Evolutionary conservation across 1,140 invertebrate species (phyloP), one percentile per base, ranked within the genome.

Genomic region (Sipha flava): DNA sequence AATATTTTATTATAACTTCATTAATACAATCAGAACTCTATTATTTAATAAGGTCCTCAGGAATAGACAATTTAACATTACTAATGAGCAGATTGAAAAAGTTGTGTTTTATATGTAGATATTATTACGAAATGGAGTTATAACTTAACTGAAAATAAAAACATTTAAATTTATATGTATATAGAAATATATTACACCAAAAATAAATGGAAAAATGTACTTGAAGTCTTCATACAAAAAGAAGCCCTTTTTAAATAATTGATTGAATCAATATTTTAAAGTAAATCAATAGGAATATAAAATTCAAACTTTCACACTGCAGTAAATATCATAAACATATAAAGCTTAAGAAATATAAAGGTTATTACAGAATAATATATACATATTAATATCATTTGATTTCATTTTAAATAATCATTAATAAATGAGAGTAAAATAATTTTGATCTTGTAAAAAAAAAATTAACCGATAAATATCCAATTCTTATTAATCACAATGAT

Each of bases 51-150:
- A 77, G 52, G 59, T 77, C 73, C 21, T 52, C 52, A 59, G 21
- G 73, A 77, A 34, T 77, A 77, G 73, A 77, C 40, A 77, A 37
- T 77, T 37, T 77, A 73, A 73, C 31, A 43, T 77, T 43, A 21
- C 23, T 59, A 26, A 57, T 57, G 31, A 75, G 47, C 70, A 75
- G n/a, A 52, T n/a, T 26, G 40, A 29, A 68, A n/a, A 66, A 66
- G 18, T 2, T 68, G 23, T 37, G 3, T 5, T 40, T 16, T 23
- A 64, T 21, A 68, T 68, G 64, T 68, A 21, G 3, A 45, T 26
- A 10, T 40, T 40, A 10, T 40, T 40, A 40, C 4, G 4, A 18
- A 45, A 68, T 43, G 23, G 14, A 68, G 26, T 54, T 29, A 12
- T 68, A n/a, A 26, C 21, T 45, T 68, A 26, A 64, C 26, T 64